Evolutionary conservation across 2,888 invertebrate species (phyloP), one percentile per base, ranked within the genome.

Genomic region (Pegoplata infirma): DNA sequence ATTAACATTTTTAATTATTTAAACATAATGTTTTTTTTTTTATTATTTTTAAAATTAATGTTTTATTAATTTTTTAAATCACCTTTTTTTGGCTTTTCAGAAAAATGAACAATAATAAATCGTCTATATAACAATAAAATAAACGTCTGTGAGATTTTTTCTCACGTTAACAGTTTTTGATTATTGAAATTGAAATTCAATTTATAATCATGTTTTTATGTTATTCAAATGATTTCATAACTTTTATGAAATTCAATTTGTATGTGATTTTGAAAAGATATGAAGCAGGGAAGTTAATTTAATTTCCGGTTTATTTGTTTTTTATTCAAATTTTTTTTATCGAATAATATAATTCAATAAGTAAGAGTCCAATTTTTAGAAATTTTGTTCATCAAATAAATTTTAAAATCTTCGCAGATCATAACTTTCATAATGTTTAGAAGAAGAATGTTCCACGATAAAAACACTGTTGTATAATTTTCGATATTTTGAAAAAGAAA

Each of bases 1-100:
- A 87, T 87, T 87, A 87, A 87, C 87, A 87, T 87, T 87, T 87
- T 87, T 87, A 87, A 87, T 87, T 87, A 84, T 84, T 83, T 83
- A 81, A 82, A 87, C 86, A 87, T 86, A 83, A 83, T 87, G 87
- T 87, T 85, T 82, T 40, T 40, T n/a, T n/a, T n/a, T n/a, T n/a
- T n/a, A n/a, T n/a, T n/a, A n/a, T n/a, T n/a, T n/a, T 12, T 40
- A 84, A 82, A 82, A 85, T 86, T 61, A 75, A 75, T 87, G 87
- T 87, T 87, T 81, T 86, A 86, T 86, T 86, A 85, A 86, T 86
- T 84, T 85, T 84, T 82, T 76, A 84, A 84, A 81, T 84, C 81
- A 80, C 77, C 76, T 81, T 81, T 64, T 66, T 69, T 36, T n/a
- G n/a, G 58, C 55, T 67, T 68, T 64, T 78, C 76, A 76, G 81